Percentiles rank a stretch among this genome's conserved stretches.
These are phyloP conservation scores for Zosterops lateralis DNA, from an alignment of 2,113 vertebrate genomes.

Conservation along the genomic window DNA sequence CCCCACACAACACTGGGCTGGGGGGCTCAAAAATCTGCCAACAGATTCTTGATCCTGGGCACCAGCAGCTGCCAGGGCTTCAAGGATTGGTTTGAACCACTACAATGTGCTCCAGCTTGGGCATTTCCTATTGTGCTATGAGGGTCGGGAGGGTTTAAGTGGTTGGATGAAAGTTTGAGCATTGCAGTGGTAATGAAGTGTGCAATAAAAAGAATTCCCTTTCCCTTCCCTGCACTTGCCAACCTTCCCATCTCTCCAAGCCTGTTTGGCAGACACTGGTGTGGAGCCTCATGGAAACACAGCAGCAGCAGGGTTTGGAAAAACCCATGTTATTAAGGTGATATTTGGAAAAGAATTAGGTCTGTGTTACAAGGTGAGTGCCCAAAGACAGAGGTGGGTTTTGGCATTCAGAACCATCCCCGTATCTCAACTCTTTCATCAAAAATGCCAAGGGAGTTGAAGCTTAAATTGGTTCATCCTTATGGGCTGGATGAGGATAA, in stretches of 20 bases:
- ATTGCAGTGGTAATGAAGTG: background rate
- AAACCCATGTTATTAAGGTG: background rate
- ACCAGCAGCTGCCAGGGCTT: background rate
- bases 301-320: fast-evolving
- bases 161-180: slow-evolving; percentile 45
- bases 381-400: background rate
- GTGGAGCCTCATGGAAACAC: background rate
- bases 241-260: background rate
- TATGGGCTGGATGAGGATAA: background rate
- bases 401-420: background rate
- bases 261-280: background rate
- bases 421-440: background rate
- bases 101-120: fast-evolving
- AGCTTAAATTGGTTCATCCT: fast-evolving
- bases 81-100: fast-evolving
- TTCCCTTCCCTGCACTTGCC: background rate
- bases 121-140: background rate
- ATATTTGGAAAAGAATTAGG: background rate
- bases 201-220: slow-evolving; percentile 31
- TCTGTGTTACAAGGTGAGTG: background rate
- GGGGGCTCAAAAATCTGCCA: too few relatives aligned
- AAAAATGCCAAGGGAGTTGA: background rate
- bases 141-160: background rate
- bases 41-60: background rate
- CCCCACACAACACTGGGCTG: background rate